Conservation (phyloP, 2,113 vertebrate genomes). For the Benthochromis sp. region DNA sequence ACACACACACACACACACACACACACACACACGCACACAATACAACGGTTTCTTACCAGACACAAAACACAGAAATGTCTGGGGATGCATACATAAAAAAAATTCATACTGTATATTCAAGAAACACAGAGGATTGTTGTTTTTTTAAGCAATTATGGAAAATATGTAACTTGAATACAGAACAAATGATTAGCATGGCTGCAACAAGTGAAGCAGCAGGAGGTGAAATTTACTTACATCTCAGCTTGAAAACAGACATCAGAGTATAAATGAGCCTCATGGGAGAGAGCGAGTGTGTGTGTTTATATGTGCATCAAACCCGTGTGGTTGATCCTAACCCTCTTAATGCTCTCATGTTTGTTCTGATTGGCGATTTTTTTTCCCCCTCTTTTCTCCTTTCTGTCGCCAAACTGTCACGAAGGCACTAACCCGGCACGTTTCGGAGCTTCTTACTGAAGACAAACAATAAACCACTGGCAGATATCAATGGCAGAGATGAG, state of each 20-base stretch:
- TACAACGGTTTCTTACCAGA: not conserved
- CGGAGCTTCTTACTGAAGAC: conserved; percentile 71
- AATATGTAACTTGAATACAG: conserved; percentile 19
- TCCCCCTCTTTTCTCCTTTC: not conserved
- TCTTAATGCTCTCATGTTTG: conserved; percentile 42
- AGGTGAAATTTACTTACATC: conserved; percentile 35
- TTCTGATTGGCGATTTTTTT: conserved; percentile 60
- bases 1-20: conserved; percentile 49
- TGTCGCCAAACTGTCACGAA: conserved; percentile 53
- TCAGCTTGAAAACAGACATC: conserved; percentile 41
- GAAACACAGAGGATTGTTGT: not conserved
- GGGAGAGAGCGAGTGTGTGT: conserved; percentile 20
- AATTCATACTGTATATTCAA: not conserved
- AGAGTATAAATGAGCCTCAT: conserved; percentile 38
- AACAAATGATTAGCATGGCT: conserved; percentile 55
- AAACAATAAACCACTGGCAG: conserved; percentile 85
- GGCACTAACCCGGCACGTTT: conserved; percentile 59
- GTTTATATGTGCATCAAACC: conserved; percentile 28
- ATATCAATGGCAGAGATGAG: conserved; percentile 88
- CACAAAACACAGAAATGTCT: not conserved
- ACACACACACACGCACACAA: conserved; percentile 26
- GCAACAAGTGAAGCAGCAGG: conserved; percentile 48
- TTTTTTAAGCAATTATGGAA: conserved; percentile 18
- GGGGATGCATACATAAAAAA: not conserved
- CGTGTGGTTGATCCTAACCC: conserved; percentile 47